These are phyloP conservation scores for Psilopsiagon aurifrons DNA, from an alignment of 2,113 vertebrate genomes.

Conservation along the genomic window DNA sequence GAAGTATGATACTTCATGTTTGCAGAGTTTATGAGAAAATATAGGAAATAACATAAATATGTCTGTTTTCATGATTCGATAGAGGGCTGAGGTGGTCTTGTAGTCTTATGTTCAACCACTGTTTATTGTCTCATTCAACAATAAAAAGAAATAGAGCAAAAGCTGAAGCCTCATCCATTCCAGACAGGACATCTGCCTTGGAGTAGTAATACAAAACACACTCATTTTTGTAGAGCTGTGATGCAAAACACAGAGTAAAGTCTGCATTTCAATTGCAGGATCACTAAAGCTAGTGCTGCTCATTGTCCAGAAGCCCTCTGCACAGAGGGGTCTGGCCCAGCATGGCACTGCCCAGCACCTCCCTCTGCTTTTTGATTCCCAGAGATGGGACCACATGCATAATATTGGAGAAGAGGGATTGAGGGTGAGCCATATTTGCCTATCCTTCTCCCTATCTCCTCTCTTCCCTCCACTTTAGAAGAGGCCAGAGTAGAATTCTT, in stretches of 20 bases:
- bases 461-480: neutral
- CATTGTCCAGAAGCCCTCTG: neutral
- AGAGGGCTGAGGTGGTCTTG: neutral
- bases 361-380: neutral
- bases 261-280: neutral
- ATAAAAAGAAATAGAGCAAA: neutral
- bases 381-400: fast-evolving
- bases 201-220: neutral
- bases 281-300: neutral
- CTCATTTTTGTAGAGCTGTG: fast-evolving
- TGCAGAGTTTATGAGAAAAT: neutral
- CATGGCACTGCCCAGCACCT: fast-evolving
- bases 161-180: neutral
- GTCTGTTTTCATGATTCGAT: neutral
- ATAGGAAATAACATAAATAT: neutral
- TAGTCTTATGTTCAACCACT: neutral
- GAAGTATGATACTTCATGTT: neutral
- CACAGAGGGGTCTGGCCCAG: fast-evolving
- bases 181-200: neutral
- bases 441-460: neutral
- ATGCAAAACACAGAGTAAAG: neutral
- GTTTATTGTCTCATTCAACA: neutral
- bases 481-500: neutral
- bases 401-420: neutral
- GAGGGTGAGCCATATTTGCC: neutral